Conservation (phyloP, 53 echinoderm and acorn worm genomes). For the Mesocentrotus franciscanus region DNA sequence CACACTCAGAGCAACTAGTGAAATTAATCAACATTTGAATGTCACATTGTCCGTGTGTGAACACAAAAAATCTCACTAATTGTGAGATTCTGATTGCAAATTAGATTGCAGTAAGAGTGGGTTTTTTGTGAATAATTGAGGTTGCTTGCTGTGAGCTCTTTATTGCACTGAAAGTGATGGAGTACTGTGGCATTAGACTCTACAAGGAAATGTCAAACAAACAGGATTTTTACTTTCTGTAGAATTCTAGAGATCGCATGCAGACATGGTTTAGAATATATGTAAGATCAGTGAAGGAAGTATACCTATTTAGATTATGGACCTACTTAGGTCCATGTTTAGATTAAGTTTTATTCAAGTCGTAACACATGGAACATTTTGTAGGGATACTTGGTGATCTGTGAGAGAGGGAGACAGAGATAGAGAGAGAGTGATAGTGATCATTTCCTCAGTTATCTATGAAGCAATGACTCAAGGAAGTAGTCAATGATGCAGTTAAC, state of each 20-base stretch:
- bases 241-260: background rate
- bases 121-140: too few relatives aligned
- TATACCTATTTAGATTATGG: background rate
- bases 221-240: background rate
- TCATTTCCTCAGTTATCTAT: constrained; percentile 8
- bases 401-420: background rate
- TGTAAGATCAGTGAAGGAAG: background rate
- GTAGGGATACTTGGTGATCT: background rate
- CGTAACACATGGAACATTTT: background rate
- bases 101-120: too few relatives aligned
- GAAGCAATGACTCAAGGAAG: background rate
- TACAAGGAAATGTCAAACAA: background rate
- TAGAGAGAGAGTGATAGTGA: background rate
- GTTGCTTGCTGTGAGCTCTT: too few relatives aligned
- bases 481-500: background rate
- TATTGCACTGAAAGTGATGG: too few relatives aligned
- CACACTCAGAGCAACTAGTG: background rate
- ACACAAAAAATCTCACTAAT: too few relatives aligned
- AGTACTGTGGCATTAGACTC: background rate
- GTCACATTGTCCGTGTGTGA: too few relatives aligned
- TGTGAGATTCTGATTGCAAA: too few relatives aligned
- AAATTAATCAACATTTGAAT: too few relatives aligned
- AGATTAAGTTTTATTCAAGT: background rate
- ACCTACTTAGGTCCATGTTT: too few relatives aligned
- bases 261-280: background rate